Evolutionary conservation across 1,140 invertebrate species (phyloP).

Genomic region (Cryptotermes secundus): DNA sequence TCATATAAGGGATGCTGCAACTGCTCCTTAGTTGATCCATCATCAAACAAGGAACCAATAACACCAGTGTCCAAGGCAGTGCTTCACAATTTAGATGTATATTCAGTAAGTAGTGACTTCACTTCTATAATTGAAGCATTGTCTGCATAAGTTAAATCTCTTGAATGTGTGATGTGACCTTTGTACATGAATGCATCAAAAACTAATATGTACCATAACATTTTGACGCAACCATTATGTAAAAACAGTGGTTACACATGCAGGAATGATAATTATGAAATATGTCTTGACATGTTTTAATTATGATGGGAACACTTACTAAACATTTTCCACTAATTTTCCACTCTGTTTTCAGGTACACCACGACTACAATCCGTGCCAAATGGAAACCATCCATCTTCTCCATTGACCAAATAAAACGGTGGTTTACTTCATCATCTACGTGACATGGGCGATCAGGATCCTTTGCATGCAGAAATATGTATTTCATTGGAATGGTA

Average conservation of each 20-base stretch:
- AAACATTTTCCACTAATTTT: constrained; percentile 74
- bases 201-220: neutral
- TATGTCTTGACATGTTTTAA: neutral
- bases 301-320: constrained; percentile 43
- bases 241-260: neutral
- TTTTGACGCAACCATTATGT: neutral
- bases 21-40: too few relatives aligned
- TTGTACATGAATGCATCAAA: too few relatives aligned
- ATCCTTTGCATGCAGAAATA: constrained; percentile 55
- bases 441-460: constrained; percentile 72
- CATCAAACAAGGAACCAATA: too few relatives aligned
- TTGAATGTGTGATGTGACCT: too few relatives aligned
- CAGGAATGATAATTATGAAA: neutral
- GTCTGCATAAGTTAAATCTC: too few relatives aligned
- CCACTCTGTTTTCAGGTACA: constrained; percentile 57
- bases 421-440: constrained; percentile 67
- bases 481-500: too few relatives aligned
- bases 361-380: constrained; percentile 69
- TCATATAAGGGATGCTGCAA: too few relatives aligned
- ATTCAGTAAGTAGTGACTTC: too few relatives aligned
- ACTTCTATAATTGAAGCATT: too few relatives aligned
- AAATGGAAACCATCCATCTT: constrained; percentile 76
- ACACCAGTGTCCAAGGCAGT: too few relatives aligned
- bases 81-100: too few relatives aligned
- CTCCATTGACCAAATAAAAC: constrained; percentile 78